Percentiles rank a stretch among this genome's conserved stretches.
phyloP scores from a whole-genome alignment of 2,113 vertebrate species.

The Actinemys pallida region DNA sequence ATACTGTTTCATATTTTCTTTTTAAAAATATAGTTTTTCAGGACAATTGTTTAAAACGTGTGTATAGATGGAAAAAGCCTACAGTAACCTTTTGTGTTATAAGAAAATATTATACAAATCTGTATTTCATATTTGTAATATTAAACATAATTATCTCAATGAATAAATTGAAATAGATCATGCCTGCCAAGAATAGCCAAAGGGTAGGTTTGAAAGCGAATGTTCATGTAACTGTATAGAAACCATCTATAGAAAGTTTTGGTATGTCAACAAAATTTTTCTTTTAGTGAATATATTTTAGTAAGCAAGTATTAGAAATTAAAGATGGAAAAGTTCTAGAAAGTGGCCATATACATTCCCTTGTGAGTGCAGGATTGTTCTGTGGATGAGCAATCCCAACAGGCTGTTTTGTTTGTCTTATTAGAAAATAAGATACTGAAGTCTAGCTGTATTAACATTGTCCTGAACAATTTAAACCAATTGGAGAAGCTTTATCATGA shows the following conservation, averaged over 20 bases:
- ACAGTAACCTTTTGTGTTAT: constrained; percentile 50
- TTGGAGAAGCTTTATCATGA: constrained; percentile 19
- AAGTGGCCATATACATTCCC: not conserved
- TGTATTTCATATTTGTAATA: constrained; percentile 44
- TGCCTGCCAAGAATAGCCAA: constrained; percentile 58
- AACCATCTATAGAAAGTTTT: not conserved
- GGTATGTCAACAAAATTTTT: constrained; percentile 41
- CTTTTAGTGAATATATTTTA: constrained; percentile 4
- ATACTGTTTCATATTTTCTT: constrained; percentile 48
- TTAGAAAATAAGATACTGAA: not conserved
- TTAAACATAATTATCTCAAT: constrained; percentile 63
- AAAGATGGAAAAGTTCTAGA: constrained; percentile 29
- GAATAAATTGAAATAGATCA: constrained; percentile 52
- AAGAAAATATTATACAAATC: constrained; percentile 71
- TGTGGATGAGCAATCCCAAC: constrained; percentile 1
- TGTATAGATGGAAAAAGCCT: constrained; percentile 37
- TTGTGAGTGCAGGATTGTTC: not conserved
- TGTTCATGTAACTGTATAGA: constrained; percentile 52
- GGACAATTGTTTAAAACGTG: constrained; percentile 35
- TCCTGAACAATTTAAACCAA: not conserved
- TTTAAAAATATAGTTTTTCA: constrained; percentile 22
- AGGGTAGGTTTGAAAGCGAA: constrained; percentile 52
- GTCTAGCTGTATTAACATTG: not conserved
- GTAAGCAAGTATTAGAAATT: constrained; percentile 44
- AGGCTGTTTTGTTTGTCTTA: not conserved